A percentile compares a stretch with the other conserved stretches of the same genome.
These are phyloP conservation scores for Paraescarpia echinospica DNA, from an alignment of 1,140 invertebrate genomes.

Conservation along the genomic window DNA sequence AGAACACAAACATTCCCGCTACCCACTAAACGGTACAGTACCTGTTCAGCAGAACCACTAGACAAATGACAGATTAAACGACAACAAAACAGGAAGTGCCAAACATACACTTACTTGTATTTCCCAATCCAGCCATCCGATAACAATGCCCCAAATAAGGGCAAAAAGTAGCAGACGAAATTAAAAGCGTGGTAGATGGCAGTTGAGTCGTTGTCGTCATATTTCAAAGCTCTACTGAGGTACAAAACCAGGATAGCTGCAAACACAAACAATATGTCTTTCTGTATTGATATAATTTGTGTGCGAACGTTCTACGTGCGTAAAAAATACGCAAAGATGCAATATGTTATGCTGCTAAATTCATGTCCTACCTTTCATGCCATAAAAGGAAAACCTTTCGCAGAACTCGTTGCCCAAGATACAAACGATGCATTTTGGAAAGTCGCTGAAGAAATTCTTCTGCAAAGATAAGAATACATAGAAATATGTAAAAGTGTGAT, in stretches of 20 bases:
- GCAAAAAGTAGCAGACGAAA: constrained; percentile 84
- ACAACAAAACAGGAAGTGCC: neutral
- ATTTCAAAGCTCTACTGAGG: constrained; percentile 65
- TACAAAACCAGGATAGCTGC: constrained; percentile 81
- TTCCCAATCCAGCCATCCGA: constrained; percentile 86
- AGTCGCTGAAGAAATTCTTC: constrained; percentile 66
- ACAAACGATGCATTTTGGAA: constrained; percentile 70
- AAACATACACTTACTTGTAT: constrained; percentile 64
- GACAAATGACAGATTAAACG: neutral
- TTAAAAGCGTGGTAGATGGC: constrained; percentile 81
- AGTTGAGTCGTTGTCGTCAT: constrained; percentile 69
- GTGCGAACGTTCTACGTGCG: neutral
- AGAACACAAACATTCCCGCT: neutral
- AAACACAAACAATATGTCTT: neutral
- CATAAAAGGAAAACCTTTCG: constrained; percentile 94
- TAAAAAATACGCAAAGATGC: neutral
- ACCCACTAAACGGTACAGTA: neutral
- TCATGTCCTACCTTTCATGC: constrained; percentile 77
- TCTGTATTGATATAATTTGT: neutral
- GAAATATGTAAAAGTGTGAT: too few species aligned
- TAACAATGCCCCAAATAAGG: constrained; percentile 81
- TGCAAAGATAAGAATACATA: constrained; percentile 5
- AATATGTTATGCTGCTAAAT: neutral
- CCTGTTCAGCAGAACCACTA: neutral
- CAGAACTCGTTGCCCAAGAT: constrained; percentile 96